Percentiles rank a stretch among this genome's conserved stretches.
phyloP scores from a whole-genome alignment of 2,113 vertebrate species.

The Tichodroma muraria region DNA sequence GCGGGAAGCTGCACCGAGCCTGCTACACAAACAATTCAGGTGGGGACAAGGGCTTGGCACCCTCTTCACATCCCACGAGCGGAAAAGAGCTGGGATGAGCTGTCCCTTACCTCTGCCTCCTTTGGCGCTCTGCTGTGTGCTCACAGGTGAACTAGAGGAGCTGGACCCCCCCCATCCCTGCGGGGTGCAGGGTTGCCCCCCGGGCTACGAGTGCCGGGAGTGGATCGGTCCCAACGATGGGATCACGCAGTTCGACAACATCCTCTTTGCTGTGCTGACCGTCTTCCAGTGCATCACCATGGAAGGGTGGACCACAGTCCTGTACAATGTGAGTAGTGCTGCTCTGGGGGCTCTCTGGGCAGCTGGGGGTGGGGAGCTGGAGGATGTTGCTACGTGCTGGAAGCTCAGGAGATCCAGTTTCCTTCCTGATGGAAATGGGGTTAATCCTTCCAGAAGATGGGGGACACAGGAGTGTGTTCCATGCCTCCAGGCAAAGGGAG shows the following conservation, averaged over 20 bases:
- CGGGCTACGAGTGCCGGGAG: slow-evolving; percentile 79
- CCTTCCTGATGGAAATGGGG: neutral
- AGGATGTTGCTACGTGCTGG: neutral
- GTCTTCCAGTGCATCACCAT: slow-evolving; percentile 99
- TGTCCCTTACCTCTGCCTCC: neutral
- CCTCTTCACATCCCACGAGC: accelerated
- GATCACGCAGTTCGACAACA: slow-evolving; percentile 99
- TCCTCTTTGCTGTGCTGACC: slow-evolving; percentile 94
- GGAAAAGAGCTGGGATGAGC: neutral
- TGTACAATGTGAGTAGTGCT: slow-evolving; percentile 88
- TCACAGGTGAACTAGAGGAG: slow-evolving; percentile 72
- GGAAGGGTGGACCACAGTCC: slow-evolving; percentile 98
- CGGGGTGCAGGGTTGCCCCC: slow-evolving; percentile 84
- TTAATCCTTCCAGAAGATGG: neutral
- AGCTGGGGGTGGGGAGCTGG: neutral
- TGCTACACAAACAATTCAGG: slow-evolving; percentile 83
- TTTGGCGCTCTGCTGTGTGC: neutral
- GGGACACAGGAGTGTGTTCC: neutral
- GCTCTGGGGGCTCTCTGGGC: neutral
- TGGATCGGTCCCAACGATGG: slow-evolving; percentile 97
- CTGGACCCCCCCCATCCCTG: slow-evolving; percentile 83
- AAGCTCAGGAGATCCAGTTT: neutral
- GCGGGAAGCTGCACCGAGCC: slow-evolving; percentile 88
- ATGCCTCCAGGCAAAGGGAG: neutral
- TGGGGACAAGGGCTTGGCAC: neutral